Percentiles rank a stretch among this genome's conserved stretches.
These are phyloP conservation scores for Montipora capricornis DNA, from an alignment of 64 coral and sea anemone species.

Conservation along the genomic window DNA sequence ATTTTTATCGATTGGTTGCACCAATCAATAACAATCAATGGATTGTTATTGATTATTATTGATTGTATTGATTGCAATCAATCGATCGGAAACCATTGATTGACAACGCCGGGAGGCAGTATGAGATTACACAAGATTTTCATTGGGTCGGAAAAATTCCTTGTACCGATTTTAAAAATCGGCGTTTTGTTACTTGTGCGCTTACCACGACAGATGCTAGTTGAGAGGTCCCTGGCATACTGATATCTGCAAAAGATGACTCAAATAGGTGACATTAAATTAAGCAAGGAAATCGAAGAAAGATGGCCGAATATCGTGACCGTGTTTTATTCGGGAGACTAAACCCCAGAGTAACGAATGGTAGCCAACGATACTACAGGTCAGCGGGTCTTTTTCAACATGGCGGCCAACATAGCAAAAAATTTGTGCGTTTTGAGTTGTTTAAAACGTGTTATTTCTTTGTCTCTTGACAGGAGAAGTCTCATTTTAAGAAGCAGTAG, in stretches of 20 bases:
- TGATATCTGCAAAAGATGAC: background rate
- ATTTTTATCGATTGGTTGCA: too few relatives aligned
- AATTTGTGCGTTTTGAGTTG: background rate
- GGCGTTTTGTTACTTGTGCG: too few relatives aligned
- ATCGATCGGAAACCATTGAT: too few relatives aligned
- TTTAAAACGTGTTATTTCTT: background rate
- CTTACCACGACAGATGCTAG: constrained; percentile 59
- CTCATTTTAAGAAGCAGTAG: background rate
- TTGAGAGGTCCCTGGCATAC: constrained; percentile 37
- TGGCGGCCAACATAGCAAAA: constrained; percentile 53
- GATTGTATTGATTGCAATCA: too few relatives aligned
- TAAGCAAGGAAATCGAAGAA: background rate
- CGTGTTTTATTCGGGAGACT: background rate
- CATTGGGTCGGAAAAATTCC: too few relatives aligned
- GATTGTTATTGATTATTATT: too few relatives aligned
- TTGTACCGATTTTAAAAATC: too few relatives aligned
- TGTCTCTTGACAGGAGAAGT: background rate
- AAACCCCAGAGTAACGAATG: background rate
- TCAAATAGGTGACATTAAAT: background rate
- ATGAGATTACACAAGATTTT: too few relatives aligned
- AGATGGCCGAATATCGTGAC: background rate
- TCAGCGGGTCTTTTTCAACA: constrained; percentile 8
- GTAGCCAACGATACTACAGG: too few relatives aligned
- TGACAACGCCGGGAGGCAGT: too few relatives aligned
- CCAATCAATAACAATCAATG: too few relatives aligned